A percentile compares a stretch with the other conserved stretches of the same genome.
These are phyloP conservation scores for Chrysina gloriosa DNA, from an alignment of 2,888 invertebrate genomes.

Conservation along the genomic window DNA sequence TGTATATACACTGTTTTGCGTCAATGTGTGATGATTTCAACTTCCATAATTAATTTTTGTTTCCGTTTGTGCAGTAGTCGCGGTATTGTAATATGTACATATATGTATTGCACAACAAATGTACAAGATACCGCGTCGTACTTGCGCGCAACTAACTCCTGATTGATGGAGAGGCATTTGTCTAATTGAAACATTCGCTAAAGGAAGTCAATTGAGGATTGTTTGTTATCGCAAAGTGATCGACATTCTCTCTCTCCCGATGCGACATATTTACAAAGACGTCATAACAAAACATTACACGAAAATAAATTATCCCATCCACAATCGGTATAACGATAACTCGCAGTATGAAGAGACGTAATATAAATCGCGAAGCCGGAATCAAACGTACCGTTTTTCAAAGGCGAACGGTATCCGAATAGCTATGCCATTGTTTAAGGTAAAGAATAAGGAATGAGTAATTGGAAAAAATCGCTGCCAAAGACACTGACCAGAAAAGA, in stretches of 20 bases:
- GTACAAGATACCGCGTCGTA: not conserved
- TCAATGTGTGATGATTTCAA: too few species aligned
- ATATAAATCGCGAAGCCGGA: conserved; percentile 5
- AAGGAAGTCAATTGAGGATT: conserved; percentile 18
- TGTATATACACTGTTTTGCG: too few species aligned
- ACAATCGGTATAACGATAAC: not conserved
- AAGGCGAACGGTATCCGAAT: not conserved
- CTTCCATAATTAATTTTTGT: too few species aligned
- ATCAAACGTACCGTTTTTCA: conserved; percentile 21
- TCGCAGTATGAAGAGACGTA: not conserved
- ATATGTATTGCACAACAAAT: too few species aligned
- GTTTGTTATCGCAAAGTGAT: conserved; percentile 19
- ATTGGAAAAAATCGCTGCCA: conserved; percentile 33
- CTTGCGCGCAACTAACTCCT: not conserved
- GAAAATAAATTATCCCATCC: conserved; percentile 22
- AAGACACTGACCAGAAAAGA: conserved; percentile 30
- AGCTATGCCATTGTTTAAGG: conserved; percentile 26
- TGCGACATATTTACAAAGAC: conserved; percentile 20
- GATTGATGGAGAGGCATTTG: conserved; percentile 7
- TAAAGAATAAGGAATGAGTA: conserved; percentile 31
- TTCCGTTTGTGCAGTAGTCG: too few species aligned
- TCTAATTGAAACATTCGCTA: conserved; percentile 13
- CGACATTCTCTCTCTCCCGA: conserved; percentile 8
- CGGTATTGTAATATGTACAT: too few species aligned
- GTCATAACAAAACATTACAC: conserved; percentile 26